These are phyloP conservation scores for Rhagologus leucostigma DNA, from an alignment of 2,113 vertebrate species.

Conservation along the genomic window DNA sequence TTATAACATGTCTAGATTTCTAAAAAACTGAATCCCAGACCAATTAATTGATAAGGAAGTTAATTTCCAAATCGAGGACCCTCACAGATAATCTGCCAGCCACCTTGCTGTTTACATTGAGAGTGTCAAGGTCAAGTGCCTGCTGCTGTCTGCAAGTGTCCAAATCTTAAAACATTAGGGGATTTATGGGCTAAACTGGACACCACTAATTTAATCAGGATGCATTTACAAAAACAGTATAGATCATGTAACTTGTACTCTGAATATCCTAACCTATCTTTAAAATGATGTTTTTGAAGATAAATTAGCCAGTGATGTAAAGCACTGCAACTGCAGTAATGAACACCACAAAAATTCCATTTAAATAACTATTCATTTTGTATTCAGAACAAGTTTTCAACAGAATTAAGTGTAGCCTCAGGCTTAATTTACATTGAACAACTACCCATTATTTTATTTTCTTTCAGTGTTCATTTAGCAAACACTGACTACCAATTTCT, in stretches of 20 bases:
- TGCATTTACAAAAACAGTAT: not conserved
- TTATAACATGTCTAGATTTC: not conserved
- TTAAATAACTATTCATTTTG: not conserved
- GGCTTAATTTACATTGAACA: not conserved
- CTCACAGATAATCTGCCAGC: not conserved
- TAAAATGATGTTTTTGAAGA: not conserved
- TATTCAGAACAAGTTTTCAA: not conserved
- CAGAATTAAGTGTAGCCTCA: not conserved
- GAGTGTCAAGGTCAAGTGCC: not conserved
- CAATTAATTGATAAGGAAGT: not conserved
- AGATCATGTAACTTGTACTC: not conserved
- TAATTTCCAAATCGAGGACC: not conserved
- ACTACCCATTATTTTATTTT: not conserved
- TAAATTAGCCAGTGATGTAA: not conserved
- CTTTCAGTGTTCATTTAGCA: not conserved
- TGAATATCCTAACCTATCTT: not conserved
- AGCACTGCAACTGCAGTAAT: not conserved
- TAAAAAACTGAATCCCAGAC: not conserved
- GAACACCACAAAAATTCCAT: not conserved
- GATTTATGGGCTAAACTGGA: not conserved
- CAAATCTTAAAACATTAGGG: not conserved
- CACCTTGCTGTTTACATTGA: not conserved
- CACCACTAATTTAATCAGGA: not conserved
- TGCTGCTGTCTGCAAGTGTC: not conserved
- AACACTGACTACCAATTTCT: not conserved